phyloP scores from a whole-genome alignment of 1,140 invertebrate species.

The Eciton burchellii region DNA sequence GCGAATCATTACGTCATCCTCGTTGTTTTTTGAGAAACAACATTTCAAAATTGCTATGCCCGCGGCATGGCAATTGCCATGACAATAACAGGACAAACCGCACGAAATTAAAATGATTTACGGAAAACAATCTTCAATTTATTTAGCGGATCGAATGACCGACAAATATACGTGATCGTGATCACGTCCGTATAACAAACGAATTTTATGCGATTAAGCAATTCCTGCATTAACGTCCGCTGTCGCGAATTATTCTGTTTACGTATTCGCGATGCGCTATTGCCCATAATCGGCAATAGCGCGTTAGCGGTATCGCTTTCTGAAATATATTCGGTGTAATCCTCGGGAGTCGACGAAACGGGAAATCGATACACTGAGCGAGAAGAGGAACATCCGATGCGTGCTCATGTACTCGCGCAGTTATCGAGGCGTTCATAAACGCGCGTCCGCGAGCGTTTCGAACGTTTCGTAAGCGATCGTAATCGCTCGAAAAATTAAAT shows the following conservation, averaged over 20 bases:
- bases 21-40: background rate
- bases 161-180: background rate
- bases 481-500: conserved; percentile 47
- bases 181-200: background rate
- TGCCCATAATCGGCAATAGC: background rate
- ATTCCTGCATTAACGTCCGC: background rate
- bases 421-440: conserved; percentile 47
- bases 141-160: background rate
- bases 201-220: background rate
- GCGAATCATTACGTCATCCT: background rate
- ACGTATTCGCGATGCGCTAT: background rate
- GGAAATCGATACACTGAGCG: background rate
- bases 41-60: background rate
- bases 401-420: background rate
- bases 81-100: background rate
- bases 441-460: background rate
- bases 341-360: conserved; percentile 9
- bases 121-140: background rate
- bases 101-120: background rate
- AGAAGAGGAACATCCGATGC: background rate
- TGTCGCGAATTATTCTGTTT: background rate
- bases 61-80: no score
- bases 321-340: conserved; percentile 17
- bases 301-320: conserved; percentile 8
- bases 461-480: conserved; percentile 41